Base-by-base conservation (phyloP, 2,797 vertebrate genomes). In the Margarornis squamiger region DNA sequence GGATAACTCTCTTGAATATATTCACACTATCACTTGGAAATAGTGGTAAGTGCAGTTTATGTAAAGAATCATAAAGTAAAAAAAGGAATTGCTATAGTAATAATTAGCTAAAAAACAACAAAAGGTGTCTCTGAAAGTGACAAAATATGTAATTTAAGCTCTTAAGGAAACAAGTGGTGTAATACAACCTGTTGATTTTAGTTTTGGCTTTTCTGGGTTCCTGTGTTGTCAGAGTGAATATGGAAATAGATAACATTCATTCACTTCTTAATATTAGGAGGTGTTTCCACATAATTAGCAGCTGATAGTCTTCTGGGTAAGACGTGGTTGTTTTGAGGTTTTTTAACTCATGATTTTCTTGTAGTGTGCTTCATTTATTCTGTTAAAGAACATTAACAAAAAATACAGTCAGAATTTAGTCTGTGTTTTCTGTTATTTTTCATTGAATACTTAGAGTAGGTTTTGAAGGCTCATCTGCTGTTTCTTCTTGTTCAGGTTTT, bases 251-350 rank as follows among this genome's bases (percentile, higher is more conserved):
- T 71, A 12, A 41, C 10, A 46, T 26, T 48, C 6, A 30, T 54
- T 88, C 17, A 74, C 38, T 43, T 58, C n/a, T 29, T 65, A 30
- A 17, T 66, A 19, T 22, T 62, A 30, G 4, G 10, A 61, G 8
- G 6, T 3, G 0, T 36, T 81, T 81, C 14, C 8, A 46, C 4
- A 1, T 51, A 63, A 46, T n/a, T 78, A 54, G 21, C 41, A 86
- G 14, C 32, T 52, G 67, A 23, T 39, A 59, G 41, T 54, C 12
- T 59, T 90, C 63, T 41, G 18, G 29, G 10, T 68, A 59, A 59
- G 24, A 54, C 4, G 8, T 0, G 5, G 11, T 29, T 14, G 32
- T 29, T 67, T 52, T 23, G 24, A 17, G 2, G 0, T 3, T 23
- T 36, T 41, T 24, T 16, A 32, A 20, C 7, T 55, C 10, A 15